Conservation (phyloP, 2,888 invertebrate species). For the Monoplex corrugatus region DNA sequence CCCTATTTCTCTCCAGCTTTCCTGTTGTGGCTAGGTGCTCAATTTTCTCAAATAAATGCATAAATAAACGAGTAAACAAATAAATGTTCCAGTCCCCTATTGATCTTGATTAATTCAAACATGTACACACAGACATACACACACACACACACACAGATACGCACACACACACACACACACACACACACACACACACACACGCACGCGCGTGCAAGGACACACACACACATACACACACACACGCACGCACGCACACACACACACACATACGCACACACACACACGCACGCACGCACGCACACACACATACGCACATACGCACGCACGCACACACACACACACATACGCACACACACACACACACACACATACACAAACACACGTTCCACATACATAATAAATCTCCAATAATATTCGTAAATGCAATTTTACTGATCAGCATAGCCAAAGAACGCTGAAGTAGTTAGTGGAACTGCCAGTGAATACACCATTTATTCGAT, state of each 20-base stretch:
- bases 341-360: not conserved
- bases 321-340: not conserved
- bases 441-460: too few species aligned
- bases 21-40: too few species aligned
- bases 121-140: not conserved
- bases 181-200: slow-evolving; percentile 6
- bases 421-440: too few species aligned
- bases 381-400: slow-evolving; percentile 15
- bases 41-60: too few species aligned
- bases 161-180: not conserved
- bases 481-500: too few species aligned
- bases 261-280: not conserved
- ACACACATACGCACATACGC: not conserved
- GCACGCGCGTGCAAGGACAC: not conserved
- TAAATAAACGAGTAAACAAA: too few species aligned
- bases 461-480: too few species aligned
- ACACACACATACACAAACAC: too few species aligned
- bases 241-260: not conserved
- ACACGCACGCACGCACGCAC: not conserved
- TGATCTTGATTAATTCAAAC: too few species aligned
- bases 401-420: too few species aligned
- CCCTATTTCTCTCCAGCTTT: too few species aligned
- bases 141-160: not conserved
- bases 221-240: not conserved
- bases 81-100: too few species aligned